These are phyloP conservation scores for Isaurus tuberculatus DNA, from an alignment of 92 coral and sea anemone species.

Conservation along the genomic window DNA sequence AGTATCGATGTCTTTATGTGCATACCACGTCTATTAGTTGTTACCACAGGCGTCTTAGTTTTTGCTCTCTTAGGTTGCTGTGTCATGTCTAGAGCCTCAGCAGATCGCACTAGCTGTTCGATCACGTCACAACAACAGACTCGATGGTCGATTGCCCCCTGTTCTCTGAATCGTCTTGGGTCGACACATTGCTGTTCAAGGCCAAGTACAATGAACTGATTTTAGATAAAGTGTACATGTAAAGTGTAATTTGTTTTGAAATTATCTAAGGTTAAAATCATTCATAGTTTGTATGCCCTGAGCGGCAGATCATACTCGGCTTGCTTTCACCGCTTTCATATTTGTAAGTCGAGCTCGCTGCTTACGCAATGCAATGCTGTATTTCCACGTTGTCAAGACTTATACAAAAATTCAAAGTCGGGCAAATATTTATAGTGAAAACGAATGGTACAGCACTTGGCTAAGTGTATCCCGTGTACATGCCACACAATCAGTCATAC, in stretches of 20 bases:
- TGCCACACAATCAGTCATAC: slow-evolving; percentile 27
- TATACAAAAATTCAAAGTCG: neutral
- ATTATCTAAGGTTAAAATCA: no score
- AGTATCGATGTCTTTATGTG: slow-evolving; percentile 21
- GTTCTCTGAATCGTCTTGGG: slow-evolving; percentile 8
- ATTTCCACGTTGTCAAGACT: slow-evolving; percentile 11
- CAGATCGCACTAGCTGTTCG: neutral
- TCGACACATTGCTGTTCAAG: neutral
- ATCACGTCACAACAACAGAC: slow-evolving; percentile 3
- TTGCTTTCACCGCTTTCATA: slow-evolving; percentile 25
- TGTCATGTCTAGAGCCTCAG: slow-evolving; percentile 21
- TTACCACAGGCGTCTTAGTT: slow-evolving; percentile 7
- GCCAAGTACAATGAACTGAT: neutral
- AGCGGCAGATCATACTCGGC: neutral
- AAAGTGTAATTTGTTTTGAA: slow-evolving; percentile 23
- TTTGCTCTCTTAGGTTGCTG: neutral
- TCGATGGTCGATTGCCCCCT: neutral
- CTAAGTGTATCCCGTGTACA: slow-evolving; percentile 9
- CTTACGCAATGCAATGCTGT: slow-evolving; percentile 24
- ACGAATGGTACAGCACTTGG: slow-evolving; percentile 8
- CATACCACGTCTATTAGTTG: slow-evolving; percentile 31
- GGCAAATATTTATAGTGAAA: slow-evolving; percentile 2
- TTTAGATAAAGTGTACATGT: neutral
- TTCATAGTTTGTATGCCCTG: slow-evolving; percentile 2
- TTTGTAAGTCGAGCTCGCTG: slow-evolving; percentile 24